A percentile compares a stretch with the other conserved stretches of the same genome.
These are phyloP conservation scores for Podarcis muralis DNA, from an alignment of 2,113 vertebrate species.

Conservation along the genomic window DNA sequence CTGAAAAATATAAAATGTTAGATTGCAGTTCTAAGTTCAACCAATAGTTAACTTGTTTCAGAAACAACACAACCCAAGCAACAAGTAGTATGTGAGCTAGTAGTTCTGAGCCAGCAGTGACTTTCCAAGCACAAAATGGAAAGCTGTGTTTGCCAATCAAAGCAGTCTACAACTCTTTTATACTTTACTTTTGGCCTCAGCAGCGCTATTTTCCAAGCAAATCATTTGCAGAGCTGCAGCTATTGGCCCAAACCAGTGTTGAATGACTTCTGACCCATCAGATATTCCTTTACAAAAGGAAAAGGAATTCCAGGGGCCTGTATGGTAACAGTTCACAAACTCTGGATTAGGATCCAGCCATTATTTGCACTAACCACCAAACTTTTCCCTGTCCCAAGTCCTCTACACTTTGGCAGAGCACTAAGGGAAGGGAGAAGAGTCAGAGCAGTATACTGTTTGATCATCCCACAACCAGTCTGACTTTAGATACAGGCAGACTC, in stretches of 20 bases:
- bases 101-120: not conserved
- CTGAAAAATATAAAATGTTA: not conserved
- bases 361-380: not conserved
- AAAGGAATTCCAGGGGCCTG: not conserved
- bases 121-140: not conserved
- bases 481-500: not conserved
- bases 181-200: not conserved
- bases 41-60: not conserved
- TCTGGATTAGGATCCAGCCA: not conserved
- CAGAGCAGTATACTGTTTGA: not conserved
- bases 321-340: not conserved
- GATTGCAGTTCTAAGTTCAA: not conserved
- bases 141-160: not conserved
- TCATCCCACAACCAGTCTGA: not conserved
- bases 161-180: not conserved
- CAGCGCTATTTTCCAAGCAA: not conserved
- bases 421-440: not conserved
- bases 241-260: not conserved
- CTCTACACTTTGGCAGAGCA: not conserved
- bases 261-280: not conserved
- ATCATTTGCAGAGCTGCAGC: not conserved
- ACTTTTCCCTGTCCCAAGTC: not conserved
- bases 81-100: not conserved
- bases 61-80: not conserved
- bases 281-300: too few relatives aligned